Evolutionary conservation across 2,113 vertebrate species (phyloP), one percentile per base, ranked within the genome.

Genomic region (Bufo bufo): DNA sequence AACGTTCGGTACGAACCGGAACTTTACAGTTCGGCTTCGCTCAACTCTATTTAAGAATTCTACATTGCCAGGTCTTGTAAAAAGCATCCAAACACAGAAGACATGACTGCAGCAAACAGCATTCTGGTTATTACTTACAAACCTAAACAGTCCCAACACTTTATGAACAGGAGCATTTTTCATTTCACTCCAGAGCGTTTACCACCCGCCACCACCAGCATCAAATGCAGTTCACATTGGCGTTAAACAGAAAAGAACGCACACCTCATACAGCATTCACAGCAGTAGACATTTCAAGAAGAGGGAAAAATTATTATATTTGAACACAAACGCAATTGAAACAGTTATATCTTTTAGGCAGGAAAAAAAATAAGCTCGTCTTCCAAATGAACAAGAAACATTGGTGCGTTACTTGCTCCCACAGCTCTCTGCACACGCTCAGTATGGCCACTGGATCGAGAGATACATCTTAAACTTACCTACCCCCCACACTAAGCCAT

Each of bases 41-140:
- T 33, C 33, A 33, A 33, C 33, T 98, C 99, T 99, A 98, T 98
- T 98, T 97, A 96, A 96, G 96, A 97, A 97, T 97, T 96, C 97
- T 97, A 97, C 96, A 97, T 93, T 98, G 96, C 98, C 97, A 99
- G 97, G 96, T 97, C 97, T 97, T 96, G 97, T 96, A 98, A 98
- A 98, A 98, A 96, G 96, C 97, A 97, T 97, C 96, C 97, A 95
- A 95, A 94, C 93, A 92, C 92, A 93, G 89, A 95, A 96, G 96
- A 97, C 95, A 90, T 95, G 95, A 96, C 97, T 97, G 96, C 97
- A 97, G 95, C 96, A 98, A 96, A 96, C 96, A 96, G n/a, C 96
- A 95, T 96, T 94, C 96, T 96, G 94, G 95, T 93, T 96, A 92
- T 94, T 95, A 95, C 95, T 96, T 96, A 96, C 96, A 97, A 93